Evolutionary conservation across 2,113 vertebrate genomes (phyloP).

Genomic region (Tympanuchus pallidicinctus): DNA sequence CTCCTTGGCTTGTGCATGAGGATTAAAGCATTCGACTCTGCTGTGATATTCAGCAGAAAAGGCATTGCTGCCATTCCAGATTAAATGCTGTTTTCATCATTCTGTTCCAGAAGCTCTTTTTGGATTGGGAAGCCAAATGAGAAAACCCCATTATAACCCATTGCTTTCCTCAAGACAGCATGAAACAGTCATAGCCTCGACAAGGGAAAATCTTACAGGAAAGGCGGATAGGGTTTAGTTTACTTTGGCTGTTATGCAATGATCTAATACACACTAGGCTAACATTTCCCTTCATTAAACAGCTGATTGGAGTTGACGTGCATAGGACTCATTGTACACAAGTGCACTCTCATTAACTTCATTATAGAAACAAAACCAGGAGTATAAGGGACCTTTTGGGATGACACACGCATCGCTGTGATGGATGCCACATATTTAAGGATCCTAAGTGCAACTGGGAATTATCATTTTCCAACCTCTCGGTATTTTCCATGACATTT

Average conservation of each 20-base stretch:
- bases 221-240: background rate
- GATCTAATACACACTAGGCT: fast-evolving
- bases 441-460: fast-evolving
- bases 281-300: background rate
- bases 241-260: background rate
- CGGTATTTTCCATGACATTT: background rate
- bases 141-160: background rate
- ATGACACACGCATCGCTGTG: fast-evolving
- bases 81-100: background rate
- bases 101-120: background rate
- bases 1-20: background rate
- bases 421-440: fast-evolving
- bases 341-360: fast-evolving
- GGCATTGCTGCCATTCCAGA: background rate
- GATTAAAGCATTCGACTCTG: background rate
- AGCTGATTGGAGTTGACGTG: background rate
- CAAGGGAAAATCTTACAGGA: background rate
- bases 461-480: background rate
- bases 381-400: fast-evolving
- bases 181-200: fast-evolving
- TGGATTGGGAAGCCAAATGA: background rate
- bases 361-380: background rate
- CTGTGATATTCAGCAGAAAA: background rate
- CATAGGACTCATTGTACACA: background rate
- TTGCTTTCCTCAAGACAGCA: fast-evolving